phyloP scores from a whole-genome alignment of 2,797 vertebrate species.

The Coendou prehensilis region DNA sequence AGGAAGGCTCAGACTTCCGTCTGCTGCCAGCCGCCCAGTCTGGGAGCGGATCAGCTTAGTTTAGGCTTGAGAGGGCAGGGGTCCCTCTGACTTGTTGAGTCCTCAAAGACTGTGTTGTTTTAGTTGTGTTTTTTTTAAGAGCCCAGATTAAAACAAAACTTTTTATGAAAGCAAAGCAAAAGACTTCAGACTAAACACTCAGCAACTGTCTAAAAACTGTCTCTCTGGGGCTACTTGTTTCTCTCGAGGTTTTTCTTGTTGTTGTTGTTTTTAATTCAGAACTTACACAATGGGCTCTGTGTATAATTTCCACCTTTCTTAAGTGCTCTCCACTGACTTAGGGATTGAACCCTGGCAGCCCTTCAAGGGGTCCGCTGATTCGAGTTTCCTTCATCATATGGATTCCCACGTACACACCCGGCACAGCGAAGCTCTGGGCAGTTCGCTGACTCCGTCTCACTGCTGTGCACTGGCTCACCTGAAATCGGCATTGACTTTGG shows the following conservation, averaged over 20 bases:
- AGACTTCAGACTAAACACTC: neutral
- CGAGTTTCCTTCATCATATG: neutral
- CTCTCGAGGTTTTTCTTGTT: neutral
- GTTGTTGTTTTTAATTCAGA: constrained; percentile 16
- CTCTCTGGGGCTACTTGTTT: neutral
- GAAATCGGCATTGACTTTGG: neutral
- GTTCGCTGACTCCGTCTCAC: neutral
- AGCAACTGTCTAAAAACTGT: neutral
- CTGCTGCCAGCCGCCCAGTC: neutral
- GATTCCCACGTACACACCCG: neutral
- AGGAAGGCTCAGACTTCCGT: neutral
- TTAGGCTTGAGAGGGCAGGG: neutral
- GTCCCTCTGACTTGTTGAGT: neutral
- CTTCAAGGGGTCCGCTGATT: neutral
- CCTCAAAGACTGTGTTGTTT: neutral
- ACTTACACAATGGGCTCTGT: neutral
- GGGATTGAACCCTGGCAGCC: neutral
- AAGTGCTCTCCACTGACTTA: neutral
- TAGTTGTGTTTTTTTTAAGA: constrained; percentile 8
- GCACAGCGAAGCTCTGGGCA: neutral
- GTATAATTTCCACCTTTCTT: neutral
- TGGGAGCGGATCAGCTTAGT: neutral
- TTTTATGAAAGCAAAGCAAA: constrained; percentile 14
- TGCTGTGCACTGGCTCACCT: neutral
- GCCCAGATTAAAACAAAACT: neutral